These are phyloP conservation scores for Yponomeuta cagnagella DNA, from an alignment of 2,888 invertebrate genomes.

Conservation along the genomic window DNA sequence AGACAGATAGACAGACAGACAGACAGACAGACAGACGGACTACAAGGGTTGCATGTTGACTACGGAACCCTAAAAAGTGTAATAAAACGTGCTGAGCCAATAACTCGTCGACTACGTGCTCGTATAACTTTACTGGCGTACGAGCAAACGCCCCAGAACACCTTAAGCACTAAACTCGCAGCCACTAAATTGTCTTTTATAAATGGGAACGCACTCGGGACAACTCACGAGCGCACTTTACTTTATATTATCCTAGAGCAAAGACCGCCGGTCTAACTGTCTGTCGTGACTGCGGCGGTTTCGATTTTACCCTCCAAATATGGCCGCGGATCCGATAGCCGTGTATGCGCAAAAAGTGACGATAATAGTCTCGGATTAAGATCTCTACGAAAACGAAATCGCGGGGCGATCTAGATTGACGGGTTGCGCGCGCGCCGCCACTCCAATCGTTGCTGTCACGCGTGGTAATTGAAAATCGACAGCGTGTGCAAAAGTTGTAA, in stretches of 20 bases:
- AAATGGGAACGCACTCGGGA: constrained; percentile 40
- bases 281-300: constrained; percentile 28
- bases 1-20: too few species aligned
- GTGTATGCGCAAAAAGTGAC: constrained; percentile 50
- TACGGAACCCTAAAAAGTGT: too few species aligned
- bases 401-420: constrained; percentile 40
- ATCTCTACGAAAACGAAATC: constrained; percentile 64
- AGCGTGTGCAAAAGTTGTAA: background rate
- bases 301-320: constrained; percentile 56
- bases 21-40: too few species aligned
- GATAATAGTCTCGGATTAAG: constrained; percentile 61
- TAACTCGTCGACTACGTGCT: too few species aligned
- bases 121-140: background rate
- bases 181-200: constrained; percentile 23
- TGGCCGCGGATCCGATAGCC: constrained; percentile 57
- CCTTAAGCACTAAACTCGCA: background rate
- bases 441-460: background rate
- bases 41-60: too few species aligned
- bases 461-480: background rate
- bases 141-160: background rate
- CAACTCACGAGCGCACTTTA: constrained; percentile 43
- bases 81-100: too few species aligned
- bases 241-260: constrained; percentile 37
- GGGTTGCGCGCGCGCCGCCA: background rate
- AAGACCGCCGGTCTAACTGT: constrained; percentile 33